These are phyloP conservation scores for Myripristis murdjan DNA, from an alignment of 2,797 vertebrate species.

Conservation along the genomic window DNA sequence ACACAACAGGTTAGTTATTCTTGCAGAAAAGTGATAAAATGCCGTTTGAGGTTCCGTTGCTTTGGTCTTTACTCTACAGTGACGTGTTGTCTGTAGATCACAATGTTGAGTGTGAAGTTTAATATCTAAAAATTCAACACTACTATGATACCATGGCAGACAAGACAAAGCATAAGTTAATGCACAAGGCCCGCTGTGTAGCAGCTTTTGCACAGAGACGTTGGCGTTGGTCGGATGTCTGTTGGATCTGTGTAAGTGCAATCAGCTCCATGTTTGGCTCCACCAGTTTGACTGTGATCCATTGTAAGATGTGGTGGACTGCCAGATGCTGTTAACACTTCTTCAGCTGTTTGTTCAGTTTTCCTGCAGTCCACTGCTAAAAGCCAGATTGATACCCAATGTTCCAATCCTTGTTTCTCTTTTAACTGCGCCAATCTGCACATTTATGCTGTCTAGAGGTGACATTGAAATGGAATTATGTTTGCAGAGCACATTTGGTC, in stretches of 20 bases:
- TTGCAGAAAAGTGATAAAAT: slow-evolving; percentile 4
- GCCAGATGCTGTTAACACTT: neutral
- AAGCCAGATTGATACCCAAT: slow-evolving; percentile 10
- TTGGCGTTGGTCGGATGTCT: too few species aligned
- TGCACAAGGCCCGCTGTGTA: too few species aligned
- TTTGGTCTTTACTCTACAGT: slow-evolving; percentile 33
- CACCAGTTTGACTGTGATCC: slow-evolving; percentile 13
- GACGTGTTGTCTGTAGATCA: slow-evolving; percentile 35
- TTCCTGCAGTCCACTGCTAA: slow-evolving; percentile 1
- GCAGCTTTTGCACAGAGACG: too few species aligned
- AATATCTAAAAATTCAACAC: too few species aligned
- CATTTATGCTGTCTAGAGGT: slow-evolving; percentile 38
- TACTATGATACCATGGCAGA: too few species aligned
- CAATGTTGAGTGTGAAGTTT: neutral
- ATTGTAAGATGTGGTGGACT: slow-evolving; percentile 26
- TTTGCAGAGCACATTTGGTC: neutral
- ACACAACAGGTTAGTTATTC: neutral
- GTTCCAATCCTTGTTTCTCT: neutral
- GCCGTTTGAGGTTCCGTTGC: slow-evolving; percentile 27
- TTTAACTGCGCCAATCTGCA: neutral
- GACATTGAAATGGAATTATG: neutral
- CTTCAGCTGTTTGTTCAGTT: too few species aligned
- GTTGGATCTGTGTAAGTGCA: too few species aligned
- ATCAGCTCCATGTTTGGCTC: slow-evolving; percentile 4
- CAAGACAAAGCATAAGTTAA: too few species aligned